phyloP scores from a whole-genome alignment of 2,113 vertebrate species.

The Anoura caudifer region DNA sequence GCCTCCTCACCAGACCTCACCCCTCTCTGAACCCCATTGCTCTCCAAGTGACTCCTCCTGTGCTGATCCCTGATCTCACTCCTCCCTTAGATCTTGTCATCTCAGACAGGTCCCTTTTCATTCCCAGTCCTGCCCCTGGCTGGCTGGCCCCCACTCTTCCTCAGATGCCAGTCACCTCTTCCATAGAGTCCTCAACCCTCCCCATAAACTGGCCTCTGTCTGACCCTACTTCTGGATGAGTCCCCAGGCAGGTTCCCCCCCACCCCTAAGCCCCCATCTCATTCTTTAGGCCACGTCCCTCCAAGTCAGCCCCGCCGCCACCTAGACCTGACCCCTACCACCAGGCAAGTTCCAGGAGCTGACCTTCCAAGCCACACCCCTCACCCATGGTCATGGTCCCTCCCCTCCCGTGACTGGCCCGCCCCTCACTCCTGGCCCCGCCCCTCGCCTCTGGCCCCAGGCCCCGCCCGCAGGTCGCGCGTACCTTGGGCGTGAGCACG shows the following conservation, averaged over 20 bases:
- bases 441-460: neutral
- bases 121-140: neutral
- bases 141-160: neutral
- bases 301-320: neutral
- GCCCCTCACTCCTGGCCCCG: neutral
- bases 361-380: neutral
- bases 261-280: neutral
- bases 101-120: neutral
- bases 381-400: neutral
- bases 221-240: neutral
- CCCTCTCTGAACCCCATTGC: neutral
- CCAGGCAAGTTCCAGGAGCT: fast-evolving
- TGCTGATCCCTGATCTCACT: neutral
- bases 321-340: neutral
- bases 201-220: neutral
- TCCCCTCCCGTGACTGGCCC: neutral
- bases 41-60: neutral
- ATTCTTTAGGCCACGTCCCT: neutral
- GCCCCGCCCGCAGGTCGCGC: conserved; percentile 2
- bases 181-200: neutral
- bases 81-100: neutral
- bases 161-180: neutral
- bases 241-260: no score
- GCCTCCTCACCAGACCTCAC: neutral
- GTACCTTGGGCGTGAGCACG: conserved; percentile 95